A percentile compares a stretch with the other conserved stretches of the same genome.
phyloP scores from a whole-genome alignment of 2,888 invertebrate genomes.

The Oscheius sp. region DNA sequence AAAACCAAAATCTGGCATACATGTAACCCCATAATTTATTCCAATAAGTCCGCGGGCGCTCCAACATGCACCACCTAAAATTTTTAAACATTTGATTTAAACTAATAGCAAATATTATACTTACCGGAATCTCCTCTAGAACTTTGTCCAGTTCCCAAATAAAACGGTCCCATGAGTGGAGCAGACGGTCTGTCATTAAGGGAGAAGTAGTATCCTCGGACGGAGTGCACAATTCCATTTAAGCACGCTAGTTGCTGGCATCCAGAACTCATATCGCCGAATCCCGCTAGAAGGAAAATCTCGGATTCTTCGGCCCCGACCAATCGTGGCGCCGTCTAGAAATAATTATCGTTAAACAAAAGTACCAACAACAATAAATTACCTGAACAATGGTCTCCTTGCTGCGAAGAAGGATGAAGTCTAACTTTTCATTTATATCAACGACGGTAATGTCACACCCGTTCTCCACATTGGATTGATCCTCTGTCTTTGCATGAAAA shows the following conservation, averaged over 20 bases:
- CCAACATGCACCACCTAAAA: conserved; percentile 23
- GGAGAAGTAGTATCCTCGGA: conserved; percentile 21
- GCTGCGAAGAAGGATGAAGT: conserved; percentile 18
- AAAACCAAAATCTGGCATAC: conserved; percentile 11
- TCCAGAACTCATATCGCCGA: conserved; percentile 21
- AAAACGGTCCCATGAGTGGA: conserved; percentile 23
- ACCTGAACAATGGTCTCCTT: conserved; percentile 11
- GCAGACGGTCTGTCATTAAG: conserved; percentile 21
- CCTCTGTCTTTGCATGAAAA: conserved; percentile 13
- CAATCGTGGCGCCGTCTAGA: conserved; percentile 16
- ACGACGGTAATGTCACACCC: conserved; percentile 3
- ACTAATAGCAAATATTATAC: not conserved
- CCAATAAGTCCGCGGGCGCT: conserved; percentile 21
- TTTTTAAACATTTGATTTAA: conserved; percentile 11
- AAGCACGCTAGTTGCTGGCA: conserved; percentile 13
- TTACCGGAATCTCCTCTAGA: conserved; percentile 23
- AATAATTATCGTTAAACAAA: conserved; percentile 22
- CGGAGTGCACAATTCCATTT: conserved; percentile 23
- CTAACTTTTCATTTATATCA: conserved; percentile 20
- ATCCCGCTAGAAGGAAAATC: conserved; percentile 23
- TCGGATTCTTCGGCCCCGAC: conserved; percentile 14
- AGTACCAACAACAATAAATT: conserved; percentile 14
- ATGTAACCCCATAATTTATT: conserved; percentile 16
- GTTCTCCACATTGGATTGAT: conserved; percentile 8
- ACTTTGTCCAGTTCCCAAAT: conserved; percentile 19